phyloP scores from a whole-genome alignment of 2,888 invertebrate genomes.

The Lomographa bimaculata region DNA sequence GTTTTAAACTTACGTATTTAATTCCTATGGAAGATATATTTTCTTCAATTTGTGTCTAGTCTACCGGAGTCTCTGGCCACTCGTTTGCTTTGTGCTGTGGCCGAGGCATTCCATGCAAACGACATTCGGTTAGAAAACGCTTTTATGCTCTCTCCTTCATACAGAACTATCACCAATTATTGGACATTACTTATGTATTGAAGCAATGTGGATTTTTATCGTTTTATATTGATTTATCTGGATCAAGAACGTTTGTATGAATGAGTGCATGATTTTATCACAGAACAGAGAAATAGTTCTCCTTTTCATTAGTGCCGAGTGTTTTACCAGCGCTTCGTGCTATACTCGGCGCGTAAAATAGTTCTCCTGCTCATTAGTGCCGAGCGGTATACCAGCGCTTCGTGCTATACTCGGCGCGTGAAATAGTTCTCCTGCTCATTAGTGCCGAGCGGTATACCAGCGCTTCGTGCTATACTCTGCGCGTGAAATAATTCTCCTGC shows the following conservation, averaged over 20 bases:
- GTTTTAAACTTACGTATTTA: slow-evolving; percentile 70
- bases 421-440: too few relatives aligned
- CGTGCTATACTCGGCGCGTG: too few relatives aligned
- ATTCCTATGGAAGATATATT: slow-evolving; percentile 80
- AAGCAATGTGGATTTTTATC: slow-evolving; percentile 68
- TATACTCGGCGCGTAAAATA: too few relatives aligned
- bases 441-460: too few relatives aligned
- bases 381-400: too few relatives aligned
- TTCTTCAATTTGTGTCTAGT: slow-evolving; percentile 67
- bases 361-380: too few relatives aligned
- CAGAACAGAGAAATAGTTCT: slow-evolving; percentile 50
- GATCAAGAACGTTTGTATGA: slow-evolving; percentile 64
- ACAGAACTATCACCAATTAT: slow-evolving; percentile 46
- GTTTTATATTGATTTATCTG: slow-evolving; percentile 22
- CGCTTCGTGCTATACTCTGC: too few relatives aligned
- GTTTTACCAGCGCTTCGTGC: too few relatives aligned
- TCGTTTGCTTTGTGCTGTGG: slow-evolving; percentile 66
- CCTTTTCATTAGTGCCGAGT: too few relatives aligned
- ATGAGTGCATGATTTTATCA: slow-evolving; percentile 60
- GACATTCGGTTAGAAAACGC: slow-evolving; percentile 49
- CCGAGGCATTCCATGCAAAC: slow-evolving; percentile 58
- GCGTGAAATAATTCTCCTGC: too few relatives aligned
- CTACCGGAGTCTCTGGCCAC: slow-evolving; percentile 70
- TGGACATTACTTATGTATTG: slow-evolving; percentile 61
- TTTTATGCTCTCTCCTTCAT: slow-evolving; percentile 51